phyloP scores from a whole-genome alignment of 2,797 vertebrate species.

The Mormyrus hasselquistii region DNA sequence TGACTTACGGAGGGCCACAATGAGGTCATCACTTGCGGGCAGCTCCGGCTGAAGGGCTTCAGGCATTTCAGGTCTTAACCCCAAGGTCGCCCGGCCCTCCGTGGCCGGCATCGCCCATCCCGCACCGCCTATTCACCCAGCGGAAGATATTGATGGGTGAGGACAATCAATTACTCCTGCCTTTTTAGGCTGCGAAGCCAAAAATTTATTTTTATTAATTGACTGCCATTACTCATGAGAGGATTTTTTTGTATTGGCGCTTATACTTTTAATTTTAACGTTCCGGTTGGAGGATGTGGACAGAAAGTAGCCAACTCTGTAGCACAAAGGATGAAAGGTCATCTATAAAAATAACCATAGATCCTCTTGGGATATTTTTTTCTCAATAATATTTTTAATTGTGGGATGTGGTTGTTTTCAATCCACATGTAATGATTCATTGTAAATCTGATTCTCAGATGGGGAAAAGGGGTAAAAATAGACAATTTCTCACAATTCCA shows the following conservation, averaged over 20 bases:
- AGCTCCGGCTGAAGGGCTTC: background rate
- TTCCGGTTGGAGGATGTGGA: background rate
- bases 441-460: background rate
- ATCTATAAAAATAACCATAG: background rate
- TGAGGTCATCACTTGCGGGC: background rate
- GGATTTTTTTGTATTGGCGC: background rate
- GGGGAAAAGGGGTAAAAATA: background rate
- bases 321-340: slow-evolving; percentile 9
- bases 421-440: slow-evolving; percentile 7
- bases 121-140: background rate
- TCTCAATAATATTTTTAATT: slow-evolving; percentile 12
- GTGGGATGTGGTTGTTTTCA: slow-evolving; percentile 13
- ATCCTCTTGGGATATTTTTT: background rate
- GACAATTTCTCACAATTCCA: background rate
- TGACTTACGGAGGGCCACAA: background rate
- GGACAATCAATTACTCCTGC: slow-evolving; percentile 21
- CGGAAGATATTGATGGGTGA: background rate
- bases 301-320: background rate
- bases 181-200: background rate
- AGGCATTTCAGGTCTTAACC: background rate
- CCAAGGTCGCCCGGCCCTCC: background rate
- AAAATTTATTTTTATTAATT: slow-evolving; percentile 6
- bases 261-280: background rate
- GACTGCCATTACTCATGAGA: background rate
- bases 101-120: background rate